Conservation (phyloP, 1,140 invertebrate species). For the Ips nitidus region DNA sequence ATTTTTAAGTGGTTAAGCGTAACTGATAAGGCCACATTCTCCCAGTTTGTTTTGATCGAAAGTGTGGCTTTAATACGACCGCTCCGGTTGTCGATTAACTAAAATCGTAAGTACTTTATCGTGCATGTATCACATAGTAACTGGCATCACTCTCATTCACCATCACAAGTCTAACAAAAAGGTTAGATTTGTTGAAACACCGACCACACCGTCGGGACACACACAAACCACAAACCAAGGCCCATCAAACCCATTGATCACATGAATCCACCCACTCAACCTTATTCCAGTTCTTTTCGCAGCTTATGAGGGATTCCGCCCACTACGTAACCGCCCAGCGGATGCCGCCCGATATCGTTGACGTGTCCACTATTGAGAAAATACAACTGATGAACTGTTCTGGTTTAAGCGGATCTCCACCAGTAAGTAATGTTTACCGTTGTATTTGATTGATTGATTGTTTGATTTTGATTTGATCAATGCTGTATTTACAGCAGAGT, state of each 20-base stretch:
- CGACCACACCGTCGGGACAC: not conserved
- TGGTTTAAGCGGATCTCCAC: not conserved
- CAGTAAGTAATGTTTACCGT: too few relatives aligned
- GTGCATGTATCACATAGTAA: too few relatives aligned
- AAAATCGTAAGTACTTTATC: too few relatives aligned
- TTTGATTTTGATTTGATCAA: too few relatives aligned
- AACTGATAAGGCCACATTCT: too few relatives aligned
- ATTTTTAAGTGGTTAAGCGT: too few relatives aligned
- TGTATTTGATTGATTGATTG: too few relatives aligned
- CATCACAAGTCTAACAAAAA: too few relatives aligned
- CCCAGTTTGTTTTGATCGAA: too few relatives aligned
- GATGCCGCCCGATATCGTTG: conserved; percentile 46
- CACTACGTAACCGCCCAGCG: conserved; percentile 35
- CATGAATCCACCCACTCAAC: conserved; percentile 28
- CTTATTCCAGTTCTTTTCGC: conserved; percentile 39
- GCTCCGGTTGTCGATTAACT: too few relatives aligned
- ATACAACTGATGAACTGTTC: conserved; percentile 45
- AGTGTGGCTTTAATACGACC: too few relatives aligned
- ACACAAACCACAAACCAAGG: conserved; percentile 9
- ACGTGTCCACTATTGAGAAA: conserved; percentile 50
- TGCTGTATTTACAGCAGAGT: not conserved
- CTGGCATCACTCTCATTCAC: too few relatives aligned
- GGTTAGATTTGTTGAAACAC: not conserved
- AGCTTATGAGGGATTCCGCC: conserved; percentile 40
- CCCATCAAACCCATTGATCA: conserved; percentile 8